Evolutionary conservation across 2,888 invertebrate species (phyloP), one percentile per base, ranked within the genome.

Genomic region (Sisyra terminalis): DNA sequence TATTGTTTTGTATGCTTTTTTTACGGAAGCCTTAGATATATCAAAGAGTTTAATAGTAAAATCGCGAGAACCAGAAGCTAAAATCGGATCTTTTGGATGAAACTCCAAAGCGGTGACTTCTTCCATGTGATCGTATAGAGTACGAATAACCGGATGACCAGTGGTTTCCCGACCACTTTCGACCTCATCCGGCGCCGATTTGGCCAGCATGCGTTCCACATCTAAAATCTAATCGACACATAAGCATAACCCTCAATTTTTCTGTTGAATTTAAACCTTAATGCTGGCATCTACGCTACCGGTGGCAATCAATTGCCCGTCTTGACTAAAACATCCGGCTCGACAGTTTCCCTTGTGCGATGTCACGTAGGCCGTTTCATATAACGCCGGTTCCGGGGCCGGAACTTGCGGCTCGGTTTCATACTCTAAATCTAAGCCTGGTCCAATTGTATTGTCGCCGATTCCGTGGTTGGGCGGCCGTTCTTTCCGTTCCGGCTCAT

Each of bases 211-310:
- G 46, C 97, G 75, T 55, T 98, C 98, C n/a, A 98, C 97, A 56
- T 98, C 97, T 47, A 98, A 65, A 53, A 98, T 94, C 79, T 81
- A 53, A 31, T 48, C 49, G 16, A 32, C 46, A 24, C 7, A 24
- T 24, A 24, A 24, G 24, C 24, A n/a, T n/a, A n/a, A n/a, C n/a
- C n/a, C 17, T 43, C 24, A 31, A 39, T 42, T 14, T 44, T 24
- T n/a, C 3, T 24, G 3, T 24, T 24, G 24, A 24, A 24, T 5
- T 24, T 42, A 46, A 53, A 79, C 81, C 70, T 98, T 98, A 45
- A 98, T 98, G 49, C 96, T 96, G 2, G 97, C 92, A 63, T 98
- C 98, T 1, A 90, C 92, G 50, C 96, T 96, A 10, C 97, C 98
- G 0, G 97, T 98, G 0, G 98, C 98, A 9, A 97, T 89, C 1